These are phyloP conservation scores for Zaprionus bogoriensis DNA, from an alignment of 2,888 invertebrate genomes.

Conservation along the genomic window DNA sequence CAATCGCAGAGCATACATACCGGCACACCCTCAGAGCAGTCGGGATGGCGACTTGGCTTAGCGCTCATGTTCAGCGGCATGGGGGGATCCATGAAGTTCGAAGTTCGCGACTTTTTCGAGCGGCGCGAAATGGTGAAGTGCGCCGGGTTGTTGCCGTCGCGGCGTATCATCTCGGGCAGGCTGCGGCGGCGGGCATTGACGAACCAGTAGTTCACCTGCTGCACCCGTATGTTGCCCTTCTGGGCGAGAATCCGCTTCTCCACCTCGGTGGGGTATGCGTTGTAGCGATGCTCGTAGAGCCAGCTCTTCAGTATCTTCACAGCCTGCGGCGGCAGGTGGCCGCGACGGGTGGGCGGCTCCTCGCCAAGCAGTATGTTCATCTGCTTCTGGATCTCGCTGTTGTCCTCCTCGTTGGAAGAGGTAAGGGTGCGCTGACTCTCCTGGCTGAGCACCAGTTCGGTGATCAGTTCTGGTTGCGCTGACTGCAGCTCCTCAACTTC, in stretches of 20 bases:
- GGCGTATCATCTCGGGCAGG: constrained; percentile 93
- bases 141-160: constrained; percentile 95
- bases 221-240: constrained; percentile 92
- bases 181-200: constrained; percentile 96
- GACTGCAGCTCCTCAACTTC: neutral
- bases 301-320: constrained; percentile 87
- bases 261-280: constrained; percentile 96
- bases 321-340: neutral
- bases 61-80: too few species aligned
- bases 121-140: constrained; percentile 96
- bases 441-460: neutral
- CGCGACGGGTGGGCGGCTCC: neutral
- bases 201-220: constrained; percentile 97
- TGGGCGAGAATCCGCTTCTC: constrained; percentile 93
- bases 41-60: too few species aligned
- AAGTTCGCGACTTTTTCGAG: constrained; percentile 90
- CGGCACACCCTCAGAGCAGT: too few species aligned
- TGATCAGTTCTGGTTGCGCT: neutral
- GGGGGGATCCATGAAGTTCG: neutral
- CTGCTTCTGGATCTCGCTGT: neutral
- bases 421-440: too few species aligned
- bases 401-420: too few species aligned
- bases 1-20: too few species aligned
- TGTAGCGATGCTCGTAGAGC: constrained; percentile 96
- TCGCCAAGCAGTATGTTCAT: neutral